These are phyloP conservation scores for Balanococcus diminutus DNA, from an alignment of 2,888 invertebrate genomes.

Conservation along the genomic window DNA sequence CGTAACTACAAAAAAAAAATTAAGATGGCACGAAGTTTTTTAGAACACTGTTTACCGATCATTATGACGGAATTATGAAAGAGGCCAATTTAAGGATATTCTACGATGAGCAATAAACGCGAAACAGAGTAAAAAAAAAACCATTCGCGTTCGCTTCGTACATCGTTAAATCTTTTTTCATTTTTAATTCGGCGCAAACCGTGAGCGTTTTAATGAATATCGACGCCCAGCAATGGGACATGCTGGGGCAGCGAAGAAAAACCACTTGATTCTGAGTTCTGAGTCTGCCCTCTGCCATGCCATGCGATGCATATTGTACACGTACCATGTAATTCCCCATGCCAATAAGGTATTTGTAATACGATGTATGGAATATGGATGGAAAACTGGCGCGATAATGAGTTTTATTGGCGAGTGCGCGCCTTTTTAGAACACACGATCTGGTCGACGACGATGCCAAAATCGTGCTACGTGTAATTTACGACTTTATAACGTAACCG, in stretches of 20 bases:
- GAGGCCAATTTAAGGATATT: conserved; percentile 38
- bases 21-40: background rate
- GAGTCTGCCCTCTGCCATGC: background rate
- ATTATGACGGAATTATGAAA: conserved; percentile 39
- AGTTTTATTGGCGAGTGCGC: background rate
- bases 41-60: conserved; percentile 22
- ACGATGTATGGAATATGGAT: background rate
- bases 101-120: background rate
- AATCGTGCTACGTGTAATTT: conserved; percentile 23
- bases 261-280: background rate
- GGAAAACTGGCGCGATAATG: conserved; percentile 22
- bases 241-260: background rate
- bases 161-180: conserved; percentile 1
- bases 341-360: background rate
- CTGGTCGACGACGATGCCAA: background rate
- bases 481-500: conserved; percentile 4
- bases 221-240: background rate
- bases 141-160: background rate
- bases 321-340: background rate
- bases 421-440: conserved; percentile 4
- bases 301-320: background rate
- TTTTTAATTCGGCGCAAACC: conserved; percentile 4
- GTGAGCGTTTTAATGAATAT: background rate
- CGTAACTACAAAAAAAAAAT: background rate
- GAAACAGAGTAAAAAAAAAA: background rate